Percentiles rank a stretch among this genome's conserved stretches.
Evolutionary conservation across 1,140 invertebrate species (phyloP).

Genomic region (Bursaphelenchus mucronatus): DNA sequence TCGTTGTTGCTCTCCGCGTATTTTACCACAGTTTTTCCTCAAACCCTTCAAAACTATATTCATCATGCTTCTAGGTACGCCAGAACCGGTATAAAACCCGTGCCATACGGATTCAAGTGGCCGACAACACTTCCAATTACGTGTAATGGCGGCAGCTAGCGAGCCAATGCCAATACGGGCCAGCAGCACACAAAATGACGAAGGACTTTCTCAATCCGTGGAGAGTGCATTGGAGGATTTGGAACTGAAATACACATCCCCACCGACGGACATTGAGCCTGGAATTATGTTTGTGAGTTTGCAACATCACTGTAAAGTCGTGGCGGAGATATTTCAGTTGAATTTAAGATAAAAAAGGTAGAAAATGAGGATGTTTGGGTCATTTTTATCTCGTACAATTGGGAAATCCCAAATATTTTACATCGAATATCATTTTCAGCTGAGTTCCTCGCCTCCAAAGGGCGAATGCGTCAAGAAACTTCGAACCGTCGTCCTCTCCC

Average conservation of each 20-base stretch:
- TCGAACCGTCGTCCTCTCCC: conserved; percentile 4
- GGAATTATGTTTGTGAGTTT: conserved; percentile 18
- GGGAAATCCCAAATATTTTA: background rate
- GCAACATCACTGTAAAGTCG: background rate
- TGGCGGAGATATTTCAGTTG: background rate
- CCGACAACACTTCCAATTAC: too few relatives aligned
- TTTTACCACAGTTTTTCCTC: too few relatives aligned
- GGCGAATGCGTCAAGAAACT: conserved; percentile 7
- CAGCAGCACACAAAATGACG: too few relatives aligned
- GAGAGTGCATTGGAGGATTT: conserved; percentile 10
- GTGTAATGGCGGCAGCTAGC: too few relatives aligned
- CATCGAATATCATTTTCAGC: conserved; percentile 7
- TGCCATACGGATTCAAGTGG: too few relatives aligned
- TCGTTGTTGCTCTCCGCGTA: too few relatives aligned
- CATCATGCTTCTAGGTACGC: too few relatives aligned
- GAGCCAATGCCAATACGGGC: too few relatives aligned
- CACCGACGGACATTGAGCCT: conserved; percentile 2
- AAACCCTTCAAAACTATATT: too few relatives aligned
- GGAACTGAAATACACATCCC: conserved; percentile 16
- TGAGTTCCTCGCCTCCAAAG: conserved; percentile 16
- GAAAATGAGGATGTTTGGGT: background rate
- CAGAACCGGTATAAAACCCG: too few relatives aligned
- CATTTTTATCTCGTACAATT: background rate
- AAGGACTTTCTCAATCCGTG: too few relatives aligned
- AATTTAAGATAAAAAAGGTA: conserved; percentile 1